Evolutionary conservation across 1,140 invertebrate species (phyloP), one percentile per base, ranked within the genome.

Genomic region (Pantala flavescens): DNA sequence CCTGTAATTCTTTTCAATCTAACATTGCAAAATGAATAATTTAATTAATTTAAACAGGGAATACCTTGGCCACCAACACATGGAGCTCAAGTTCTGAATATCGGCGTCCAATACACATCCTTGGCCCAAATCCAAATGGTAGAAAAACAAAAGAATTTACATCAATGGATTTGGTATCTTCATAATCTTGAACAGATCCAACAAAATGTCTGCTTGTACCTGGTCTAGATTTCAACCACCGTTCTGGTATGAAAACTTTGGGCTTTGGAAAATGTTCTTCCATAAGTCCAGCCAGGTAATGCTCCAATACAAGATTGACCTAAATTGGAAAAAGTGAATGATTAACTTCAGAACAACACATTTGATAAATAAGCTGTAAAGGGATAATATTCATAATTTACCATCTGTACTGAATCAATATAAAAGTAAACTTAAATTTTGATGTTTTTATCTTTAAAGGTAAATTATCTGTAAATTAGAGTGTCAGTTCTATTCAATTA

Each of bases 41-140:
- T 5, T 36, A 36, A 36, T 36, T 36, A 36, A 5, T 36, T 36
- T 9, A 36, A 36, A 36, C 28, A 2, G 9, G 28, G 9, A 70
- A 80, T 80, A 90, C 90, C 84, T 88, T 90, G 5, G 89, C 88
- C 71, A 93, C 79, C 71, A 93, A 82, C 70, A 91, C 87, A 78
- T 91, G 87, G 77, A 94, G 83, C 82, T 94, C 92, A 19, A 89
- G 87, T 82, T 94, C 92, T 0, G 93, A 92, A 80, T 94, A 92
- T 77, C 92, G 83, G 74, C 90, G 86, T 16, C 93, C 93, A 42
- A 94, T 84, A 80, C 93, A 95, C 87, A 93, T 92, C 76, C 93
- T 85, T 74, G 90, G 84, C 0, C 93, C 93, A 82, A 91, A 93
- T 23, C 93, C 92, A 82, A 94, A 95, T 2, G 93, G 92, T 73